Base-by-base conservation (phyloP, 1,140 invertebrate species). In the Neodiprion virginianus region DNA sequence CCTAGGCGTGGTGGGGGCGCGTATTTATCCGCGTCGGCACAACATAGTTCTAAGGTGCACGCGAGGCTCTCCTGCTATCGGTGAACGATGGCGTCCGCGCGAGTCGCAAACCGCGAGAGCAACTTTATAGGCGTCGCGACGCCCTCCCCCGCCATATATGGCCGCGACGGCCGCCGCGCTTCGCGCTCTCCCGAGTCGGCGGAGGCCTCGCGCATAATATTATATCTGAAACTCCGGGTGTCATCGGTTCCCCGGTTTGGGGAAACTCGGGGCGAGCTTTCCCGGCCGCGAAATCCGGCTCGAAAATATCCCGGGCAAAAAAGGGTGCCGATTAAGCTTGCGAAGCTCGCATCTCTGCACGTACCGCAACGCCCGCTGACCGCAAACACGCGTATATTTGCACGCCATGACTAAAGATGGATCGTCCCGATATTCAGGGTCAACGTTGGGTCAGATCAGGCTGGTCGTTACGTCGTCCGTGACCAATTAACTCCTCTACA, bases 111-210 rank as follows among this genome's bases (percentile, higher is more conserved):
- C 53, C 53, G 53, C 53, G 53, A 61, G 28, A 68, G 81, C 78
- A 85, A 84, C 82, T 85, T 84, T 85, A 85, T 84, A 84, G 71
- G 73, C 76, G 77, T 78, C 74, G 77, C 67, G 79, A 80, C 80
- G 79, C 84, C 80, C 81, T 85, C 83, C 83, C 83, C 74, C 81
- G 77, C 85, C 85, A 86, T 85, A 87, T 86, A 87, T 85, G 86
- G 85, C 77, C 83, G 49, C 83, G 75, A 76, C 48, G 75, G 74
- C 79, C 74, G 71, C 40, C 21, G 67, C 21, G 40, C 67, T 7
- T 23, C 40, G 61, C 72, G 73, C 50, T 72, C 75, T n/a, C 21
- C 7, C 40, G 11, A 40, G 72, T 7, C 48, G 28, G 28, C 69
- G n/a, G 53, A 14, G n/a, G 11, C n/a, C 53, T 61, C n/a, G 11